Evolutionary conservation across 2,113 vertebrate species (phyloP), one percentile per base, ranked within the genome.

Genomic region (Albula glossodonta): DNA sequence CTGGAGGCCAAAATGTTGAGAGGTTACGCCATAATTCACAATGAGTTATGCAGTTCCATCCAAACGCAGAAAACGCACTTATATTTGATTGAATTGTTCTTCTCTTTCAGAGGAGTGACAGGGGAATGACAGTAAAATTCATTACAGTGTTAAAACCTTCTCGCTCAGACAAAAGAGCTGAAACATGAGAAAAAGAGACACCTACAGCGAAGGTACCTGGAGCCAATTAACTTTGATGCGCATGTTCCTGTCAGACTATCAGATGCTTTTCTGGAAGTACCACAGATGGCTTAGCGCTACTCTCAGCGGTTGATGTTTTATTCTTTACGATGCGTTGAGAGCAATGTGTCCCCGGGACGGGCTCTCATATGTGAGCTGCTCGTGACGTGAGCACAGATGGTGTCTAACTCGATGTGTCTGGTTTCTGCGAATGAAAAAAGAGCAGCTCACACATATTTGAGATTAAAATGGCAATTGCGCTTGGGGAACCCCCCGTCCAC

Each of bases 141-240:
- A 41, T 41, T 41, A 41, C 31, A 41, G 31, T 41, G 31, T 41
- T 41, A 41, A 41, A 41, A 41, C 31, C 31, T 41, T 41, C 31
- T 41, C 31, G 31, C 31, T 41, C 31, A 41, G 31, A 41, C 31
- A 41, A 41, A 41, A 41, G 31, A 41, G 31, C 31, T 41, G 31
- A 41, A 41, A 41, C 31, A 41, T 41, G 31, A 41, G 31, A 41
- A 41, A 41, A 41, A 41, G 31, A 41, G 31, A 25, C 50, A 82
- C 88, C 87, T 80, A 85, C 84, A 89, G 87, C 87, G 88, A 85
- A 70, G 70, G 85, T 63, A 63, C 81, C 66, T 17, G 82, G 74
- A 83, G 89, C 90, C 92, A 94, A 93, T 94, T 93, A 90, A 92
- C 89, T 92, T 87, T 90, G 91, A 93, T 93, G 89, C 84, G 86